Percentiles rank a stretch among this genome's conserved stretches.
Conservation (phyloP, 2,888 invertebrate genomes). For the Drosophila birchii region DNA sequence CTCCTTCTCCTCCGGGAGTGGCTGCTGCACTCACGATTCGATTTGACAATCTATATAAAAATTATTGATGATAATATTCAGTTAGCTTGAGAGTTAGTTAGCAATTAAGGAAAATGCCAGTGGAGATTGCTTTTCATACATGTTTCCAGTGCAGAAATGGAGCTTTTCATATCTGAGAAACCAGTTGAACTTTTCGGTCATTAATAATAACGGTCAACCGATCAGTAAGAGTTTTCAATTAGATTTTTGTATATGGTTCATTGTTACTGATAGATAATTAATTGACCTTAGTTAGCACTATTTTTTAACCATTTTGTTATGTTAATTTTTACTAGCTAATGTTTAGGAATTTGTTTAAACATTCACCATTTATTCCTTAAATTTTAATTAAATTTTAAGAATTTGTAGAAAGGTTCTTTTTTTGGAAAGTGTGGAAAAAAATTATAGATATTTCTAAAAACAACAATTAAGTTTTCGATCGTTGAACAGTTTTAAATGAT, state of each 20-base stretch:
- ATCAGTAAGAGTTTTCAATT: slow-evolving; percentile 4
- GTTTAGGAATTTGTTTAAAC: background rate
- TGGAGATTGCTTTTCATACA: background rate
- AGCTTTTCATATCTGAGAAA: slow-evolving; percentile 11
- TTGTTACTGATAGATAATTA: background rate
- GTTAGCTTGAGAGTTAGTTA: slow-evolving; percentile 22
- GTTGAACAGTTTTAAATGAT: background rate
- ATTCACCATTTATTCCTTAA: background rate
- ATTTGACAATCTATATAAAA: slow-evolving; percentile 40
- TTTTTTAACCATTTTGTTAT: background rate
- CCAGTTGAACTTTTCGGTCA: slow-evolving; percentile 13
- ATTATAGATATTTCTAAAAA: background rate
- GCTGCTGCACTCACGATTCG: slow-evolving; percentile 2
- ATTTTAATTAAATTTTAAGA: background rate
- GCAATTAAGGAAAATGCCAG: slow-evolving; percentile 17
- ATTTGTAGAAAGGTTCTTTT: background rate
- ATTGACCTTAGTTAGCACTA: background rate
- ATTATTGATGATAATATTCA: slow-evolving; percentile 30
- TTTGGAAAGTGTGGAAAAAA: no score
- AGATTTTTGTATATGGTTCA: background rate
- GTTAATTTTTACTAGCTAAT: background rate
- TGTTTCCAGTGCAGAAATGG: background rate
- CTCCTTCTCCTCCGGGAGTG: slow-evolving; percentile 43
- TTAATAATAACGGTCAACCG: slow-evolving; percentile 9
- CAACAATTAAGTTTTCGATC: background rate